These are phyloP conservation scores for Harmothoe impar DNA, from an alignment of 2,888 invertebrate genomes.

Conservation along the genomic window DNA sequence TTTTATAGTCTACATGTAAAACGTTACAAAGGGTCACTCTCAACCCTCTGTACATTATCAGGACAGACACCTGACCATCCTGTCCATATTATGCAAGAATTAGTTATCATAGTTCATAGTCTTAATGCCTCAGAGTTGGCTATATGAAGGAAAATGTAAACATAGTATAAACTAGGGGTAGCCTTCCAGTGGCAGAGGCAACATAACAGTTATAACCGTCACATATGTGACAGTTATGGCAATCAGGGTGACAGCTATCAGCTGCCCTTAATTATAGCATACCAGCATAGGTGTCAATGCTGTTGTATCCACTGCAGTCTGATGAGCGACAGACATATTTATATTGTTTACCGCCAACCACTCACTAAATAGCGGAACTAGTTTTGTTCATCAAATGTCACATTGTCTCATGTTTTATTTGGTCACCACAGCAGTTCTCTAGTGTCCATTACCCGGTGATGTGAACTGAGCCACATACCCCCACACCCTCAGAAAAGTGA, in stretches of 20 bases:
- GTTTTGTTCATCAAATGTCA: no score
- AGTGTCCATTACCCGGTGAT: no score
- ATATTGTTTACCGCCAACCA: no score
- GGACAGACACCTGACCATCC: not conserved
- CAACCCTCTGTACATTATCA: not conserved
- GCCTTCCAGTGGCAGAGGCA: not conserved
- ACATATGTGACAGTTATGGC: not conserved
- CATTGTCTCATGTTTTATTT: no score
- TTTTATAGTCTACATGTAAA: conserved; percentile 2
- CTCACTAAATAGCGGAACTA: no score
- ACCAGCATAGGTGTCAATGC: not conserved
- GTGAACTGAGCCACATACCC: no score
- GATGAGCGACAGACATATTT: no score
- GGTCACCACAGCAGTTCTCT: no score
- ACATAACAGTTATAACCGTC: not conserved
- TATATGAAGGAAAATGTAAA: not conserved
- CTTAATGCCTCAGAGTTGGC: not conserved
- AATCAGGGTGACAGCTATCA: not conserved
- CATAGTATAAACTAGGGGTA: not conserved
- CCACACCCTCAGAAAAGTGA: no score
- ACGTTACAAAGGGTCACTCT: not conserved
- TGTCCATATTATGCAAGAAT: conserved; percentile 23
- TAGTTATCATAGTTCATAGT: not conserved
- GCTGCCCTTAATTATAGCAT: not conserved
- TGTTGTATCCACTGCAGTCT: not conserved